phyloP scores from a whole-genome alignment of 2,113 vertebrate species.

The Rhinoptilus africanus region DNA sequence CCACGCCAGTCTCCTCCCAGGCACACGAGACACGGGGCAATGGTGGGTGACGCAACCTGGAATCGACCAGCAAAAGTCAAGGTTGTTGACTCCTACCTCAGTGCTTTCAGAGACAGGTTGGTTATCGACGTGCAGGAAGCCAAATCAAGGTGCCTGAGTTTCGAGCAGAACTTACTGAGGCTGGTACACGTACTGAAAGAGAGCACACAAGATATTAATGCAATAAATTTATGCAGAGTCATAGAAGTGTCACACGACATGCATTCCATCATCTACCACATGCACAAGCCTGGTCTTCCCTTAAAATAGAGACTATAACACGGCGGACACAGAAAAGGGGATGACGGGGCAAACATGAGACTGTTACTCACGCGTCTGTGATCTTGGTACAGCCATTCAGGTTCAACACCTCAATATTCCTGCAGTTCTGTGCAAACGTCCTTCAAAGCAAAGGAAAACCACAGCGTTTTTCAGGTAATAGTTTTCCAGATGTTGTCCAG shows the following conservation, averaged over 20 bases:
- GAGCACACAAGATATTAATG: neutral
- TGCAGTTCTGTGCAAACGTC: conserved; percentile 98
- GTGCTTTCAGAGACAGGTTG: conserved; percentile 96
- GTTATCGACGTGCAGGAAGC: conserved; percentile 98
- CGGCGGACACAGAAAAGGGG: rapidly evolving
- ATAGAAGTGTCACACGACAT: rapidly evolving
- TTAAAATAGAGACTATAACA: rapidly evolving
- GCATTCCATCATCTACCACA: neutral
- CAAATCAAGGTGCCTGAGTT: conserved; percentile 95
- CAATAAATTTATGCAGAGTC: rapidly evolving
- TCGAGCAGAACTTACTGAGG: conserved; percentile 98
- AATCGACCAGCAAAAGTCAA: neutral
- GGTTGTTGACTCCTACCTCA: conserved; percentile 78
- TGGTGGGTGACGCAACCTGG: rapidly evolving
- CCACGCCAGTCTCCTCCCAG: neutral
- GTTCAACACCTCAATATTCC: conserved; percentile 95
- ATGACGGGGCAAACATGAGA: neutral
- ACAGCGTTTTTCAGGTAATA: neutral
- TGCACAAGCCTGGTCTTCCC: rapidly evolving
- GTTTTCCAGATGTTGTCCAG: neutral
- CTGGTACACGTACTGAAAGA: conserved; percentile 91
- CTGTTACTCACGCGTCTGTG: conserved; percentile 86
- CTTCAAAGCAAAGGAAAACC: conserved; percentile 66
- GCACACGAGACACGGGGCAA: too few relatives aligned
- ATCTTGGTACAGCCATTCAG: conserved; percentile 98